Conservation (phyloP, 2,113 vertebrate genomes). For the Passer montanus region DNA sequence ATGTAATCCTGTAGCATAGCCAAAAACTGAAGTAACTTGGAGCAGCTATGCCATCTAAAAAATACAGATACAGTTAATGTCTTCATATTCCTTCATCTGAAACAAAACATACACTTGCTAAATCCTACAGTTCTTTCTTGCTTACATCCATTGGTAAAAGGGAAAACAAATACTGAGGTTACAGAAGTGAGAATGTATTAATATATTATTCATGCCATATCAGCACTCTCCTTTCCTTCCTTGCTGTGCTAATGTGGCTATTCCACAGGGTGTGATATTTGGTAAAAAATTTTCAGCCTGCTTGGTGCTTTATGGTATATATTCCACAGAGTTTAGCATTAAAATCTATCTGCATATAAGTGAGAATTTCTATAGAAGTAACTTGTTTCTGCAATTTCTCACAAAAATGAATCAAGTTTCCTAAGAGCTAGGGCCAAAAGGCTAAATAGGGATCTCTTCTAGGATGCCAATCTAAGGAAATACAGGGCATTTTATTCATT, state of each 20-base stretch:
- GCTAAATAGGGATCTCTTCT: not conserved
- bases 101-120: conserved; percentile 6
- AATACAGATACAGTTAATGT: not conserved
- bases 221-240: not conserved
- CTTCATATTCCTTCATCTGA: not conserved
- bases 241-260: not conserved
- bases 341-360: not conserved
- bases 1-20: not conserved
- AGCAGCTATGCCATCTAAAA: not conserved
- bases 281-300: not conserved
- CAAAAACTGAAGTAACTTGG: not conserved
- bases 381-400: not conserved
- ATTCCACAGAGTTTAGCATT: not conserved
- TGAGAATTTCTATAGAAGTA: not conserved
- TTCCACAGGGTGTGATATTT: not conserved
- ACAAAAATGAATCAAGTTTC: not conserved
- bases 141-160: not conserved
- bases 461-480: not conserved
- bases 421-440: not conserved
- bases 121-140: not conserved
- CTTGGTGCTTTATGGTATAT: not conserved
- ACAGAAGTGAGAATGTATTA: not conserved
- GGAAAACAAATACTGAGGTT: not conserved
- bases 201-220: conserved; percentile 1
- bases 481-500: not conserved